Evolutionary conservation across 2,888 invertebrate species (phyloP), one percentile per base, ranked within the genome.

Genomic region (Conus canariensis): DNA sequence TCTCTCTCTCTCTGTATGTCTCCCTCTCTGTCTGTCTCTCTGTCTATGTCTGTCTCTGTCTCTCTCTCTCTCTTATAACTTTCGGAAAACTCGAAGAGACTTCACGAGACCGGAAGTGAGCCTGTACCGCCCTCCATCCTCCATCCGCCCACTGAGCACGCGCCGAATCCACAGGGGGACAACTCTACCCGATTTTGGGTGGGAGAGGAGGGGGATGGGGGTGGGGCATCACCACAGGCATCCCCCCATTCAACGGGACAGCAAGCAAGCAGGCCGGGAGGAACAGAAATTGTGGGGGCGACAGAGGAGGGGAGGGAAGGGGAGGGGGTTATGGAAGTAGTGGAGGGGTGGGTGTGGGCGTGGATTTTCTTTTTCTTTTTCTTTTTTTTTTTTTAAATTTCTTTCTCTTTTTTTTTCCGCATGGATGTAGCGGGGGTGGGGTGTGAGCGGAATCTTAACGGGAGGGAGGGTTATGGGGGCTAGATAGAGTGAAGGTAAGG

Each of bases 101-200:
- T 56, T 58, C 30, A 83, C 82, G 82, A 56, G 56, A 83, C 82
- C 82, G 82, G 82, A 83, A 83, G 82, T 58, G 82, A 83, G 82
- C 58, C 7, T 64, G 58, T 58, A 58, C 56, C 58, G 58, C 56
- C 58, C 10, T 83, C 82, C 64, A 16, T 64, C 64, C 16, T 83
- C 22, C 58, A 22, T 3, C 19, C 82, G 56, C 10, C 82, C 82
- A 58, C 58, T 0, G 56, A 56, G 82, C 82, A 83, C 82, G 82
- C 58, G 82, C 82, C 82, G 19, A 83, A 83, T 12, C 82, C 82
- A 83, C 82, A 58, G 45, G 82, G 82, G 25, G 82, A 83, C 82
- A 83, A 83, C 56, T 83, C 82, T 58, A 83, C 82, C 82, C 58
- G 56, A 58, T 58, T 83, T 83, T 22, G 22, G 58, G 25, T 58